phyloP scores from a whole-genome alignment of 2,797 vertebrate genomes.

The Hylomyscus alleni region DNA sequence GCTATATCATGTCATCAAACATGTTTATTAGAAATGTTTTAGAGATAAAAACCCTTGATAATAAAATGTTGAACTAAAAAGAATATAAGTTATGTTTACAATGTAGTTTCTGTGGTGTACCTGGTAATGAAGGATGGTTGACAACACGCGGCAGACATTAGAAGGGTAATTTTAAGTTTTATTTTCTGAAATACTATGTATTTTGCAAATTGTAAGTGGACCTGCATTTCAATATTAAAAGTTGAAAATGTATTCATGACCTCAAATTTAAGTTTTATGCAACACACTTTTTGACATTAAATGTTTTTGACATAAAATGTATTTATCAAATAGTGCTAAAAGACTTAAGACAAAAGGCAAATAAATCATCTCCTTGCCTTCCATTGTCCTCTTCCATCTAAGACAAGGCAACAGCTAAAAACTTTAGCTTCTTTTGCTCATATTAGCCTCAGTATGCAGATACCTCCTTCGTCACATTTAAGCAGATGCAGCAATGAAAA shows the following conservation, averaged over 20 bases:
- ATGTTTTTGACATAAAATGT: neutral
- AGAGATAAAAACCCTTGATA: slow-evolving; percentile 6
- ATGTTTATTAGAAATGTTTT: slow-evolving; percentile 13
- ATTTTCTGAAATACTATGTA: slow-evolving; percentile 3
- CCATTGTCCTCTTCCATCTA: neutral
- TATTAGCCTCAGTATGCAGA: neutral
- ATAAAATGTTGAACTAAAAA: slow-evolving; percentile 7
- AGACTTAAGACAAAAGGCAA: neutral
- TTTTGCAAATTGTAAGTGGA: slow-evolving; percentile 25
- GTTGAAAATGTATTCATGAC: neutral
- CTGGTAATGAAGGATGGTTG: neutral
- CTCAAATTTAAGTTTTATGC: neutral
- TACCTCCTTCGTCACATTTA: neutral
- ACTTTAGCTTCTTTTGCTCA: neutral
- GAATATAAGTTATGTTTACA: neutral
- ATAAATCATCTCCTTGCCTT: neutral
- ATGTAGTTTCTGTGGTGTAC: neutral
- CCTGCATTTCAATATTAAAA: neutral
- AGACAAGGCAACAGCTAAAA: neutral
- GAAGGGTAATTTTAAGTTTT: neutral
- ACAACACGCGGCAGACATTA: neutral
- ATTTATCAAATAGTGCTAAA: slow-evolving; percentile 6
- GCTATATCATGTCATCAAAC: slow-evolving; percentile 24
- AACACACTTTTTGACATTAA: neutral
- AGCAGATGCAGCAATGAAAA: neutral